Base-by-base conservation (phyloP, 1,140 invertebrate species). In the Drosophila kikkawai region DNA sequence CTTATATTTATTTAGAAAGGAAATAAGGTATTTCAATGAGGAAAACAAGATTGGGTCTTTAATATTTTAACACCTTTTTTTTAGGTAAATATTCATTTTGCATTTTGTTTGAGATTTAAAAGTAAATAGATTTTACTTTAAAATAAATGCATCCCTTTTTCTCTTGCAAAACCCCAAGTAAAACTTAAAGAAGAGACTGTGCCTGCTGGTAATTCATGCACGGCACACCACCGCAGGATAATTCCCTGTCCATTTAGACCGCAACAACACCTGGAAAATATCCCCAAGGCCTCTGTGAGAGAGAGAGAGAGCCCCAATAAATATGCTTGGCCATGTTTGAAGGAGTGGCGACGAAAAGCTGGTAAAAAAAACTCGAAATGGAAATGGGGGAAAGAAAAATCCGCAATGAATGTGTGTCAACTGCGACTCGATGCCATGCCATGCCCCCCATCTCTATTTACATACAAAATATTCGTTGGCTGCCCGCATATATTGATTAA, bases 401-500 rank as follows among this genome's bases (percentile, higher is more conserved):
- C 22, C 63, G 47, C 61, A 69, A 51, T 70, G 29, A 50, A 73
- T 73, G 69, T 73, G 68, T 73, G 69, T 42, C 69, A 73, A 70
- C n/a, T 53, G 47, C 3, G 45, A 15, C 45, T 15, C 22, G 22
- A n/a, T 50, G 51, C 15, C 51, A 37, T 39, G 53, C 19, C 53
- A 55, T 37, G 51, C 51, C 53, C 53, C 53, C 36, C n/a, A 37
- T 15, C 53, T 47, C 22, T 58, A 58, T 71, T 71, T 71, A 48
- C 67, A 58, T 45, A 59, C 53, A 57, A 50, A 39, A 73, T 60
- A 75, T 37, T 36, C 56, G 45, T 55, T 37, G 44, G 67, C 70
- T 83, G 80, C 73, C 84, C 80, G 80, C 73, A 88, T 84, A 88
- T 88, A 88, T 88, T 88, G 84, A 88, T 88, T 88, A 88, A 88